Base-by-base conservation (phyloP, 2,888 invertebrate genomes). In the Stegana nigrithorax region DNA sequence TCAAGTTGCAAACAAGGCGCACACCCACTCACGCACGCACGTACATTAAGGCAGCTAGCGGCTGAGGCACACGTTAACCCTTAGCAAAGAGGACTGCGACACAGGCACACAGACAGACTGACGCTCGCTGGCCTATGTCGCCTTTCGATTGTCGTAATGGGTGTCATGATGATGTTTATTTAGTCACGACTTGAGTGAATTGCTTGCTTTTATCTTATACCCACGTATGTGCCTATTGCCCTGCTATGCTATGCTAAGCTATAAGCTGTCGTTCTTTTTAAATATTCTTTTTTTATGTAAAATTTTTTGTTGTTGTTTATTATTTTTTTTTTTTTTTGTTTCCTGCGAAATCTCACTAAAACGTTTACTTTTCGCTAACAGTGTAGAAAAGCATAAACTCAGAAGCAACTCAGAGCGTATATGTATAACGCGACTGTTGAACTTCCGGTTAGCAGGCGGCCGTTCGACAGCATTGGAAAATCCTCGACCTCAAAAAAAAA, bases 91-190 rank as follows among this genome's bases (percentile, higher is more conserved):
- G 21, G 7, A 14, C 17, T 2, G 17, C 10, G 44, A 17, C 19
- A n/a, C 39, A 39, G 7, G 14, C 14, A 39, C 39, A 1, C 36
- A 3, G 36, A 2, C 4, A 36, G 36, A n/a, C 10, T 5, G 36
- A n/a, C 10, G 3, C 21, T 23, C 56, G 32, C 42, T 55, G 62
- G 62, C 57, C 55, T 14, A 36, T 63, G 27, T 59, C 14, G 56
- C 45, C 56, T 60, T 69, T 47, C 70, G 65, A 73, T 73, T 70
- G 63, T 63, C 58, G 26, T 71, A 75, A 75, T 77, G 71, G 77
- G 78, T 73, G 78, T 71, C 71, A 75, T 71, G 67, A 75, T 71
- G 67, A 70, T 70, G 78, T 75, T 77, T 75, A 69, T 64, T 73
- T 71, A 69, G 68, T 67, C 67, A 59, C 64, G 71, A 47, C 59